Percentiles rank a stretch among this genome's conserved stretches.
These are phyloP conservation scores for Apodemia duryi DNA, from an alignment of 2,888 invertebrate genomes.

Conservation along the genomic window DNA sequence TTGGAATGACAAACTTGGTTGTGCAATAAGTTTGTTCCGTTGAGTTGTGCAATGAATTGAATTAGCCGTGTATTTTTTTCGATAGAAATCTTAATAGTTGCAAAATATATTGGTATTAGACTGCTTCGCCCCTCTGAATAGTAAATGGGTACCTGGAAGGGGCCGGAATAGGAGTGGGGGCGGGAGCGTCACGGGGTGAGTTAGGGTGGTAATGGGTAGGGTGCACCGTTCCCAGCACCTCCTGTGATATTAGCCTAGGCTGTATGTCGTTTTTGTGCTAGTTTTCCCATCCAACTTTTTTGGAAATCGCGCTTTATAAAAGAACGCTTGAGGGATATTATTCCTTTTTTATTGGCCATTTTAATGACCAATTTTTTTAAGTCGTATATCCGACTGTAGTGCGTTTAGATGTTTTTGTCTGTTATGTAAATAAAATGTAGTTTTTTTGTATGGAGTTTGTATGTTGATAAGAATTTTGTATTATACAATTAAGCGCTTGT, in stretches of 20 bases:
- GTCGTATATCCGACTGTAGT: constrained; percentile 57
- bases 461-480: constrained; percentile 36
- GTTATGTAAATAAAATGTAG: constrained; percentile 46
- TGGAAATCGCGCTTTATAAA: constrained; percentile 60
- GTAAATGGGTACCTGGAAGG: constrained; percentile 63
- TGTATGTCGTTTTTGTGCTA: constrained; percentile 78
- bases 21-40: constrained; percentile 46
- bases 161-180: constrained; percentile 33
- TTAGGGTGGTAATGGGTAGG: constrained; percentile 37
- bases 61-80: constrained; percentile 40
- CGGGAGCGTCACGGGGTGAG: constrained; percentile 34
- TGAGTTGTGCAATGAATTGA: constrained; percentile 51
- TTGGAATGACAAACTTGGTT: constrained; percentile 33
- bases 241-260: constrained; percentile 79
- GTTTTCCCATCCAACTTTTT: constrained; percentile 66
- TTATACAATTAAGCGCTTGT: constrained; percentile 35
- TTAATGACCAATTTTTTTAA: constrained; percentile 59
- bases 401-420: constrained; percentile 54
- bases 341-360: constrained; percentile 60
- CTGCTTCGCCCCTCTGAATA: constrained; percentile 71
- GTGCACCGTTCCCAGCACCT: constrained; percentile 74
- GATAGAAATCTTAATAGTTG: constrained; percentile 74
- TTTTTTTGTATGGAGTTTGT: constrained; percentile 56
- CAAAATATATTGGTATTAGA: constrained; percentile 70
- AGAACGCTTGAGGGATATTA: constrained; percentile 48